Conservation (phyloP, 2,797 vertebrate genomes). For the Nannoperca obscura region DNA sequence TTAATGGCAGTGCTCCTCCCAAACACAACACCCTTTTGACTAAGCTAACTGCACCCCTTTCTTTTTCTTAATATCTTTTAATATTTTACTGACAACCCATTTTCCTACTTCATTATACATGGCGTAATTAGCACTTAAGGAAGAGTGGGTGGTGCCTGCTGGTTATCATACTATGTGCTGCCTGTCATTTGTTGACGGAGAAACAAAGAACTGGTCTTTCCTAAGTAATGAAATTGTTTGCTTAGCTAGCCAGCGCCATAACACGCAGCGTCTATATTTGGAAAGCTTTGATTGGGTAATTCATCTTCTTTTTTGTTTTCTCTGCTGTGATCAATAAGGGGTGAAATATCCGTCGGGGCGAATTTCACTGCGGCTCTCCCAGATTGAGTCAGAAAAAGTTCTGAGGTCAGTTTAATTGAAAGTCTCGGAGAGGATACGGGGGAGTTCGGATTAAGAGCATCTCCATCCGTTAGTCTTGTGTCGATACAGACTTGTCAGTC, state of each 20-base stretch:
- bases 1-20: slow-evolving; percentile 36
- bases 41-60: slow-evolving; percentile 20
- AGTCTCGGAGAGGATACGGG: slow-evolving; percentile 7
- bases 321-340: slow-evolving; percentile 36
- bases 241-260: slow-evolving; percentile 29
- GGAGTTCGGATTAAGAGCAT: slow-evolving; percentile 31
- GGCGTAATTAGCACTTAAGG: slow-evolving; percentile 63
- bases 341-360: slow-evolving; percentile 28
- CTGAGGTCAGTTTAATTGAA: slow-evolving; percentile 34
- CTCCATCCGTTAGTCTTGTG: slow-evolving; percentile 39
- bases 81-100: slow-evolving; percentile 54
- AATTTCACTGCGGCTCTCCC: slow-evolving; percentile 22
- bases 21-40: slow-evolving; percentile 31
- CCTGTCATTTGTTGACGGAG: slow-evolving; percentile 59
- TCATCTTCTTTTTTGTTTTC: slow-evolving; percentile 6
- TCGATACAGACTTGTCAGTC: slow-evolving; percentile 60
- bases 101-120: slow-evolving; percentile 60
- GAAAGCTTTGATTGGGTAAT: slow-evolving; percentile 22
- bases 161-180: slow-evolving; percentile 54
- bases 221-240: slow-evolving; percentile 55
- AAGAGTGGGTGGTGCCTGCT: slow-evolving; percentile 53
- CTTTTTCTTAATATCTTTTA: slow-evolving; percentile 40
- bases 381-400: slow-evolving; percentile 49
- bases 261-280: slow-evolving; percentile 30
- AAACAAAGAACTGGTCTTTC: slow-evolving; percentile 51